Base-by-base conservation (phyloP, 1,140 invertebrate species). In the Zaprionus lachaisei region DNA sequence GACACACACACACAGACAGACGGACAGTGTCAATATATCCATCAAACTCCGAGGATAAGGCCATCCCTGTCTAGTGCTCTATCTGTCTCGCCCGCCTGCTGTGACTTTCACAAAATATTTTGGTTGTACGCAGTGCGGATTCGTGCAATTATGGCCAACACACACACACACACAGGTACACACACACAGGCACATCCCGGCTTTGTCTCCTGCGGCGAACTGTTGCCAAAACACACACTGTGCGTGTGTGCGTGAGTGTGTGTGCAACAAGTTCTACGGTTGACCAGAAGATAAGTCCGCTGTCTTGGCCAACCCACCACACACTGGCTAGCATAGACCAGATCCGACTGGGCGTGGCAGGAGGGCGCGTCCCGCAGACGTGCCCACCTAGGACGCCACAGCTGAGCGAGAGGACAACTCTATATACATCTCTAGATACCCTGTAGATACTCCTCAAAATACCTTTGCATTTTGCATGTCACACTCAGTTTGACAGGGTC, bases 51-150 rank as follows among this genome's bases (percentile, higher is more conserved):
- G 65, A 79, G 83, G 72, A 77, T 71, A 71, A 81, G 51, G 44
- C 51, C 14, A 54, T 65, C 68, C 75, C 49, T 73, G 63, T 60
- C 68, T 49, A 26, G 20, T 65, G 65, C n/a, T 24, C 34, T 51
- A 31, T 54, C 67, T 34, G 49, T 20, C 60, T 54, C n/a, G 51
- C 12, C 64, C 57, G 47, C 84, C 85, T 65, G 85, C 85, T 91
- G 85, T 31, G 82, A 90, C 85, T 90, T 90, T 90, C 85, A 90
- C 85, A 90, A 90, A 91, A 90, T 90, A 90, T 90, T 90, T 90
- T 90, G 85, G 85, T 90, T 90, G 82, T 91, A 91, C 85, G 85
- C 85, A 91, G 83, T 87, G 77, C 77, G 77, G 77, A 79, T 79
- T 79, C 66, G 66, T 79, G 83, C 83, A 86, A 86, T 86, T 87